Evolutionary conservation across 2,113 vertebrate species (phyloP), one percentile per base, ranked within the genome.

Genomic region (Thermophis baileyi): DNA sequence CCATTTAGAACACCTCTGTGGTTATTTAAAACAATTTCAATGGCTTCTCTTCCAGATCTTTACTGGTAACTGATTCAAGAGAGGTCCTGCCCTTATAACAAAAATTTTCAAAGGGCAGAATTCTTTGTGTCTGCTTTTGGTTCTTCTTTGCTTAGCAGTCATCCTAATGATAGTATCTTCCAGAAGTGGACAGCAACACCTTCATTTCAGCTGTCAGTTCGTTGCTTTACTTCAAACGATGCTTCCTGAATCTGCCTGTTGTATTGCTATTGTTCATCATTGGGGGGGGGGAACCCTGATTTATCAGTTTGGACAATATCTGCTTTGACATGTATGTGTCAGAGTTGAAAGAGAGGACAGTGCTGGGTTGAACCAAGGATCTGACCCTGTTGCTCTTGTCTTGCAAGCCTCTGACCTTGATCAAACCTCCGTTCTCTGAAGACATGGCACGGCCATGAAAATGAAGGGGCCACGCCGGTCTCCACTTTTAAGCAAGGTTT

Each of bases 391-490:
- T 30, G n/a, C 8, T 50, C 4, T 4, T 6, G 24, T 8, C 6
- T 57, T 69, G 55, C 11, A 4, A 7, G n/a, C 14, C 54, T 20
- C 30, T 69, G 51, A n/a, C 35, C 90, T 12, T 85, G n/a, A 35
- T 24, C 4, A 51, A 40, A 40, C 25, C 10, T 25, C n/a, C 60
- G n/a, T 25, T 27, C 40, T 1, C 8, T 81, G 85, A 63, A 6
- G 90, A 47, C 30, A 69, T 20, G 25, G 25, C 51, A 90, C 54
- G 86, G 24, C 25, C 8, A 46, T 88, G 94, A 89, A 96, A 89
- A 91, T 3, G 22, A 30, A 24, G 18, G 14, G 7, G 24, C 25
- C 46, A 8, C 0, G 1, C 10, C 5, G 3, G 0, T 27, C 55
- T 7, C 6, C 30, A 5, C 35, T 27, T 57, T 20, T 49, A 25